Percentiles rank a stretch among this genome's conserved stretches.
These are phyloP conservation scores for Portunus trituberculatus DNA, from an alignment of 1,140 invertebrate genomes.

Conservation along the genomic window DNA sequence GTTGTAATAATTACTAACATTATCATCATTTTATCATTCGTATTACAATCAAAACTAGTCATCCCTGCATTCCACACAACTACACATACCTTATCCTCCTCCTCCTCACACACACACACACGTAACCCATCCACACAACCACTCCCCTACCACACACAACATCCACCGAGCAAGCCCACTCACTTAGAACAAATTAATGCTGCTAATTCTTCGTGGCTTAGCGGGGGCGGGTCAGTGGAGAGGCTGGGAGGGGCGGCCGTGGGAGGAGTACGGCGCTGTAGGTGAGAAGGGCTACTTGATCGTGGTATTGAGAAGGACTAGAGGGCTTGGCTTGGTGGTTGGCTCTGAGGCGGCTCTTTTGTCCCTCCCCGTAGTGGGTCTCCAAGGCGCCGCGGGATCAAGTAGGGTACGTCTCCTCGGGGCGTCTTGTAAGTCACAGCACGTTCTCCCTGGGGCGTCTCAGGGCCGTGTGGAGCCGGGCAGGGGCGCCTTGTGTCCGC, in stretches of 20 bases:
- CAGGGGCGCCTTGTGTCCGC: conserved; percentile 25
- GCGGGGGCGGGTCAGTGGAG: background rate
- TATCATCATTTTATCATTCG: background rate
- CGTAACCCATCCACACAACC: conserved; percentile 10
- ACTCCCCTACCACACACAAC: background rate
- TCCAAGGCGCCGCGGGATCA: conserved; percentile 53
- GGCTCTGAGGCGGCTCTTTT: conserved; percentile 49
- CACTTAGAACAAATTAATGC: conserved; percentile 36
- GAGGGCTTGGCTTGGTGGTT: background rate
- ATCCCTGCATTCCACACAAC: too few species aligned
- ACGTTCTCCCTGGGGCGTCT: conserved; percentile 32
- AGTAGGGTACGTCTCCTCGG: conserved; percentile 49
- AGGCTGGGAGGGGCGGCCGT: background rate
- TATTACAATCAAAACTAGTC: too few species aligned
- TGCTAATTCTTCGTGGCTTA: background rate
- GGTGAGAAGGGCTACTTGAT: conserved; percentile 46
- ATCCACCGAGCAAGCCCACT: background rate
- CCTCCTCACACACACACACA: background rate
- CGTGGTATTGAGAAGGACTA: conserved; percentile 23
- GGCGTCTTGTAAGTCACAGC: conserved; percentile 73
- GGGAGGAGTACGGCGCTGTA: background rate
- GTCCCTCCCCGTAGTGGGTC: conserved; percentile 64
- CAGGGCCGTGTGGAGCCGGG: conserved; percentile 25
- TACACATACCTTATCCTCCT: too few species aligned
- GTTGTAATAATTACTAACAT: background rate